Base-by-base conservation (phyloP, 2,797 vertebrate genomes). In the Hipposideros larvatus region DNA sequence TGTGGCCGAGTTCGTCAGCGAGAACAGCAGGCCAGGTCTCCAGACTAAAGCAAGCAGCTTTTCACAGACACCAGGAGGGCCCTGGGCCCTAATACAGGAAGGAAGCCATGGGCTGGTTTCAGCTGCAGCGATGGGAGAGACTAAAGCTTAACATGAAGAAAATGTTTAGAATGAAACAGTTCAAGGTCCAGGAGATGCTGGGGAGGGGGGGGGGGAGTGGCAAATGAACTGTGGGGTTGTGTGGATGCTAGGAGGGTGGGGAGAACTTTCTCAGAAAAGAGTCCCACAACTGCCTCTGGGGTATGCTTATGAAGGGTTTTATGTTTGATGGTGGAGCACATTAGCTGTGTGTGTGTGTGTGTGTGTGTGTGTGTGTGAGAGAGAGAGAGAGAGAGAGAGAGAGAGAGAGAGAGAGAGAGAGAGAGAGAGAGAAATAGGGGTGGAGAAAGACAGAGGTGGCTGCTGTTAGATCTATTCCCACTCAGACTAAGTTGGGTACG, bases 21-120 rank as follows among this genome's bases (percentile, higher is more conserved):
- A 18, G 57, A 26, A 11, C n/a, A 8, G 14, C 68, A 22, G 28
- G 55, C 34, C 79, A 13, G 53, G 59, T 7, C 68, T 18, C 53
- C 48, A 4, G 31, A 24, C 43, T 74, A 1, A 4, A 19, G n/a
- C 26, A 0, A 6, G 71, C 5, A 28, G 74, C 63, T 51, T 59
- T 28, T 77, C 11, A 59, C 11, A 59, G 9, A 70, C 46, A 41
- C 53, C 4, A 14, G 22, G 51, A 59, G 9, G 34, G 37, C 2
- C 13, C 46, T 2, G 1, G 11, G 46, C 59, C 55, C 53, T 15
- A 0, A 22, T 5, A 0, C 16, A 53, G 48, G 2, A 15, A 31
- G 19, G 2, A 34, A 22, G 10, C 53, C 31, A 15, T 11, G 18
- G 41, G 16, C 66, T 41, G 41, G 41, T 66, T 7, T 51, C 15